Percentiles rank a stretch among this genome's conserved stretches.
phyloP scores from a whole-genome alignment of 2,797 vertebrate species.

The Cyclopterus lumpus region DNA sequence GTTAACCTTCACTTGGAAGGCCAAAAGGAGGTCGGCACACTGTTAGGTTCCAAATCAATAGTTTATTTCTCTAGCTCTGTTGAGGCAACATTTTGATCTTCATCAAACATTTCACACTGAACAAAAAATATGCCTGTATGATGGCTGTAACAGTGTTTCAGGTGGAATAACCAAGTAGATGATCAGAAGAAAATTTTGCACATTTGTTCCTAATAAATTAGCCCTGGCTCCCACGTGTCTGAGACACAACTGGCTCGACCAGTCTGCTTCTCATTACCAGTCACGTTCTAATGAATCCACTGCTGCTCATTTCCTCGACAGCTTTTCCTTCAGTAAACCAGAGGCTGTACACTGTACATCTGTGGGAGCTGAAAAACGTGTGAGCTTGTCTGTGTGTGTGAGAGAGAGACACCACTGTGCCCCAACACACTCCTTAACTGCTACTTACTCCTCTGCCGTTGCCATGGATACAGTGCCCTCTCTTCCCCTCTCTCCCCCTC shows the following conservation, averaged over 20 bases:
- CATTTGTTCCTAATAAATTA: neutral
- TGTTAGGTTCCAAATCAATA: neutral
- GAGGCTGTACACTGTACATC: constrained; percentile 40
- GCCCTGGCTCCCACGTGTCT: constrained; percentile 12
- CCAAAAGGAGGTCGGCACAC: neutral
- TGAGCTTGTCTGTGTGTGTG: constrained; percentile 37
- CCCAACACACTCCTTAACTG: constrained; percentile 78
- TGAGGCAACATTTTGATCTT: neutral
- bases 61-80: neutral
- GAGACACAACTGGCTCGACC: constrained; percentile 40
- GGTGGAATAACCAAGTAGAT: neutral
- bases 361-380: constrained; percentile 51
- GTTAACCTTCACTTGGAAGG: neutral
- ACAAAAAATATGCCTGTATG: neutral
- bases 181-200: neutral
- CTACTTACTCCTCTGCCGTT: constrained; percentile 87
- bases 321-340: constrained; percentile 28
- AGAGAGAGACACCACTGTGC: constrained; percentile 60
- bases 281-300: constrained; percentile 37
- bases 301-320: constrained; percentile 39
- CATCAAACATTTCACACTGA: neutral
- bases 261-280: constrained; percentile 53
- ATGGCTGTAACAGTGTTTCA: neutral
- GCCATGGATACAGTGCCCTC: constrained; percentile 89
- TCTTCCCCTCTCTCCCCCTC: constrained; percentile 63